Conservation (phyloP, 2,888 invertebrate species). For the Oligia fasciuncula region DNA sequence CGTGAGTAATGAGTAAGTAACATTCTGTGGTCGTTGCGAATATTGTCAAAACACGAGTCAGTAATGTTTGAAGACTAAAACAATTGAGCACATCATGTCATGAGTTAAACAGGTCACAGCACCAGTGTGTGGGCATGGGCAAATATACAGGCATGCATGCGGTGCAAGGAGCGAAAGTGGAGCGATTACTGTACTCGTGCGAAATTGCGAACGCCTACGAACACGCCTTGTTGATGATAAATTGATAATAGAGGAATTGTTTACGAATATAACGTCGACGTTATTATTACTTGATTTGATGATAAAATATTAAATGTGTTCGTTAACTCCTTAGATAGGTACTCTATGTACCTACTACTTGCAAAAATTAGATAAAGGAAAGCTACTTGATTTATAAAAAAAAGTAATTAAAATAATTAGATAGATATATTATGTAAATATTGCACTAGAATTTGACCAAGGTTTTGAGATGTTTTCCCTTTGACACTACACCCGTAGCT, state of each 20-base stretch:
- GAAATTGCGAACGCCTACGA: slow-evolving; percentile 18
- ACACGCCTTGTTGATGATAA: slow-evolving; percentile 27
- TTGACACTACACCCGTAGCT: too few relatives aligned
- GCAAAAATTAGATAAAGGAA: not conserved
- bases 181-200: slow-evolving; percentile 66
- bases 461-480: too few relatives aligned
- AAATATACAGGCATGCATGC: slow-evolving; percentile 60
- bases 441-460: too few relatives aligned
- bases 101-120: slow-evolving; percentile 75
- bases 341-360: not conserved
- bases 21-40: slow-evolving; percentile 65
- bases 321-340: not conserved
- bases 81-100: slow-evolving; percentile 73
- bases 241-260: slow-evolving; percentile 26
- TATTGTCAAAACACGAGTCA: slow-evolving; percentile 82
- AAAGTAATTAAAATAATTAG: too few relatives aligned
- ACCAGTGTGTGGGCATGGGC: slow-evolving; percentile 62
- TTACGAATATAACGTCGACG: slow-evolving; percentile 9
- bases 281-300: slow-evolving; percentile 6
- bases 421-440: too few relatives aligned
- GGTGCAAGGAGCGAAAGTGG: slow-evolving; percentile 72
- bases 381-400: not conserved
- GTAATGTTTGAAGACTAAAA: slow-evolving; percentile 73
- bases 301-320: not conserved
- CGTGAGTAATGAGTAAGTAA: slow-evolving; percentile 63